Conservation (phyloP, 2,888 invertebrate species). For the Caenorhabditis sp. region DNA sequence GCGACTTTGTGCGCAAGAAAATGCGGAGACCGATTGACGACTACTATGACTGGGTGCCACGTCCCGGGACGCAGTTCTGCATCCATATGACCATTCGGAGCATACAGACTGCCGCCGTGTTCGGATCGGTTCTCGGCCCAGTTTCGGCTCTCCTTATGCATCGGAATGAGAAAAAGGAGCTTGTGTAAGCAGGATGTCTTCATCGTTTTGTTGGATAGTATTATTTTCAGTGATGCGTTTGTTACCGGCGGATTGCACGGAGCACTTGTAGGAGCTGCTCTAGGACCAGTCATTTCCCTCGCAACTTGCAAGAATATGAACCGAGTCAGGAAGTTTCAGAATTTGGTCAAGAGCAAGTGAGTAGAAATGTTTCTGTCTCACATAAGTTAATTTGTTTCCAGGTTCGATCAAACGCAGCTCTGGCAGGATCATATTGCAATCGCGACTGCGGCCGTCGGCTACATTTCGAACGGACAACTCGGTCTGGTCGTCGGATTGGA, state of each 20-base stretch:
- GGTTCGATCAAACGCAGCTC: conserved; percentile 71
- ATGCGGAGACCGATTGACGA: conserved; percentile 54
- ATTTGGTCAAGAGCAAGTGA: conserved; percentile 59
- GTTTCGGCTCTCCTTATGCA: conserved; percentile 62
- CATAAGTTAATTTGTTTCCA: conserved; percentile 29
- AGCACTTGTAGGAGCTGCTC: conserved; percentile 70
- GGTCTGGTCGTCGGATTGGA: conserved; percentile 77
- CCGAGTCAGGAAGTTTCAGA: conserved; percentile 53
- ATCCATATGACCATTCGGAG: conserved; percentile 78
- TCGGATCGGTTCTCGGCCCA: conserved; percentile 73
- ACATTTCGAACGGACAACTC: conserved; percentile 70
- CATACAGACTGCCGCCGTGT: conserved; percentile 72
- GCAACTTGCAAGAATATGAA: conserved; percentile 73
- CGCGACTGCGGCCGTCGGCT: conserved; percentile 73
- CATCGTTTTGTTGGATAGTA: background rate
- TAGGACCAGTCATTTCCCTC: conserved; percentile 75
- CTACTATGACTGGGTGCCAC: conserved; percentile 70
- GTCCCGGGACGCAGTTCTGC: conserved; percentile 75
- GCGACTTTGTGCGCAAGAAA: conserved; percentile 52
- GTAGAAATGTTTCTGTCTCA: background rate
- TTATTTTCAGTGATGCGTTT: conserved; percentile 64
- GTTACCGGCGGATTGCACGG: conserved; percentile 71
- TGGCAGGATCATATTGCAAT: conserved; percentile 75
- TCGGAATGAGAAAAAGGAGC: conserved; percentile 55
- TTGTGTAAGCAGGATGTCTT: conserved; percentile 31